Evolutionary conservation across 2,113 vertebrate genomes (phyloP), one percentile per base, ranked within the genome.

Genomic region (Eulacestoma nigropectus): DNA sequence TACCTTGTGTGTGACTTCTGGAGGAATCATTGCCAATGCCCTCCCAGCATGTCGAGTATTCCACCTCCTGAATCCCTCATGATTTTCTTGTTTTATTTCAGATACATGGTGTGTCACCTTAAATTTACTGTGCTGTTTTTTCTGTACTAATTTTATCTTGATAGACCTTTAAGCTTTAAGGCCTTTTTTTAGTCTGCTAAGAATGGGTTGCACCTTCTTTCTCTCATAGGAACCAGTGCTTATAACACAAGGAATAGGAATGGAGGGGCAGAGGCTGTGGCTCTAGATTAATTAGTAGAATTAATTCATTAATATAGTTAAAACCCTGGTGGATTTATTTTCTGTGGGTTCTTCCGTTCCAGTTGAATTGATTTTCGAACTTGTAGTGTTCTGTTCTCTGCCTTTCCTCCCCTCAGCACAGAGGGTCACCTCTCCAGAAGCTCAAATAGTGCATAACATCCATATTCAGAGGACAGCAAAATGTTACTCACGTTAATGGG

Each of bases 401-500:
- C 41, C 39, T 50, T 53, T 55, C 35, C 26, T 64, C 23, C 41
- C 13, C 35, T 79, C 78, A 77, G 21, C 19, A 55, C 2, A n/a
- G 37, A 69, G 25, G 25, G 27, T n/a, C 30, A 57, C 32, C 16
- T 53, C 59, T 78, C 30, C 81, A 75, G 55, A 41, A 80, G 59
- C 11, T 42, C 26, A 57, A 39, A 32, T 11, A n/a, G 35, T 0
- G 1, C 9, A 1, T 26, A 67, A 85, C 12, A 72, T 22, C 27
- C 39, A 19, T 4, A 13, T 33, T 55, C 29, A 64, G 65, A 74
- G 77, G 72, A 53, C 27, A 10, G 41, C 18, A 73, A 42, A 73
- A 63, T 1, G 10, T 20, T 46, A 92, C 98, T 96, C 93, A 98
- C 98, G 87, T 97, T 80, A 92, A 49, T 2, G 98, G 98, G 88